phyloP scores from a whole-genome alignment of 2,888 invertebrate species.

The Amphipoea lucens region DNA sequence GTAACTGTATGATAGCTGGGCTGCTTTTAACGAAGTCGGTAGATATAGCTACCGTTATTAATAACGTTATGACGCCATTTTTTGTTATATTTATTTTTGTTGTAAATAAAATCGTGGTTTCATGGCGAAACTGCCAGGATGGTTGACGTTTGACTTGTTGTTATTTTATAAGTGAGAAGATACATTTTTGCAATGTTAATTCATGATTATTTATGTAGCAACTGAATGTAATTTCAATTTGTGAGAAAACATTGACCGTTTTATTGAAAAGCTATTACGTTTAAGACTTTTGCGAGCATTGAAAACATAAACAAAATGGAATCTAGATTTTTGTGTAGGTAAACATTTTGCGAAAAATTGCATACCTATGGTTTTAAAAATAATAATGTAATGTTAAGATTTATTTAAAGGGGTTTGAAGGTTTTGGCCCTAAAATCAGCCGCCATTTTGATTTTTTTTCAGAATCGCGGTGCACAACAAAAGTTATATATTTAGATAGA shows the following conservation, averaged over 20 bases:
- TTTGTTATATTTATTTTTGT: slow-evolving; percentile 24
- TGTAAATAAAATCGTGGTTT: slow-evolving; percentile 3
- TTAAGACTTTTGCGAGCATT: neutral
- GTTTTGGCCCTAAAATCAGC: too few relatives aligned
- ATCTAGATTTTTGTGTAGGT: slow-evolving; percentile 1
- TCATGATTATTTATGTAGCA: neutral
- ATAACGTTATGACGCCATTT: slow-evolving; percentile 26
- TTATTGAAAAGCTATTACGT: neutral
- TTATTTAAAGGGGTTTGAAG: too few relatives aligned
- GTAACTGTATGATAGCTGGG: slow-evolving; percentile 39
- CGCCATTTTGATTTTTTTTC: too few relatives aligned
- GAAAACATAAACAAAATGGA: slow-evolving; percentile 13
- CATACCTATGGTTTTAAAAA: neutral
- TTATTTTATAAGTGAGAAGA: neutral
- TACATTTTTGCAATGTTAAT: slow-evolving; percentile 16
- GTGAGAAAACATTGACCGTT: neutral
- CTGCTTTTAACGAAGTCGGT: slow-evolving; percentile 36
- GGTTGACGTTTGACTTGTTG: slow-evolving; percentile 29
- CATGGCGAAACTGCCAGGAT: slow-evolving; percentile 2
- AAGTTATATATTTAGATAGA: too few relatives aligned
- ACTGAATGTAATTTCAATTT: slow-evolving; percentile 6
- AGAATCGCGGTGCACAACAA: too few relatives aligned
- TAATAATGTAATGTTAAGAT: neutral
- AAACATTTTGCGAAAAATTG: slow-evolving; percentile 28
- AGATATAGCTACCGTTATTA: slow-evolving; percentile 43